Percentiles rank a stretch among this genome's conserved stretches.
These are phyloP conservation scores for Anthrax anthrax DNA, from an alignment of 2,888 invertebrate genomes.

Conservation along the genomic window DNA sequence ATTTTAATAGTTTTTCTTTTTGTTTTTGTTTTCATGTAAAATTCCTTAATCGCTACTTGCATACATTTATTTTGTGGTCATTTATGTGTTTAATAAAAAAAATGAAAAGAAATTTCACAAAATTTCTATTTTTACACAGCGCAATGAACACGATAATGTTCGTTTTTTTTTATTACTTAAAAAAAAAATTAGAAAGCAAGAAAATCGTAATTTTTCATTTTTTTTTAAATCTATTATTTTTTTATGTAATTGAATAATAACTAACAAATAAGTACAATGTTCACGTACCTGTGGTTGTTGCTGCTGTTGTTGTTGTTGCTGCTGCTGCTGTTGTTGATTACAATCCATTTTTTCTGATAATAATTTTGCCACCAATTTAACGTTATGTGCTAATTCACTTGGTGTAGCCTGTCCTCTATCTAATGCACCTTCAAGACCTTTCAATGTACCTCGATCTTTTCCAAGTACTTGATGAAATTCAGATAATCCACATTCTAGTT, in stretches of 20 bases:
- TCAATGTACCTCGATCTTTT: slow-evolving; percentile 43
- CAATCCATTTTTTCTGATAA: slow-evolving; percentile 34
- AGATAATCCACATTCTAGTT: slow-evolving; percentile 59
- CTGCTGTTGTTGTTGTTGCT: too few relatives aligned
- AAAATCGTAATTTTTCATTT: background rate
- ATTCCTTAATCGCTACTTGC: too few relatives aligned
- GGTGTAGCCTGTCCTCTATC: slow-evolving; percentile 30
- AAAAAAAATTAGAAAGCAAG: too few relatives aligned
- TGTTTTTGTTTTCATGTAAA: too few relatives aligned
- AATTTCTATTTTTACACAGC: too few relatives aligned
- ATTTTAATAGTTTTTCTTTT: too few relatives aligned
- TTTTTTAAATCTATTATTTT: background rate
- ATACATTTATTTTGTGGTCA: too few relatives aligned
- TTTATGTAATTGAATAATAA: background rate
- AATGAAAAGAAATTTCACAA: too few relatives aligned
- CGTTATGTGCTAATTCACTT: slow-evolving; percentile 32
- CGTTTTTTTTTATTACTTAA: too few relatives aligned
- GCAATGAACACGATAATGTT: too few relatives aligned
- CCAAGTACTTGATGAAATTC: slow-evolving; percentile 63
- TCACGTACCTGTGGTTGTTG: background rate
- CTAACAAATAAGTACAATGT: background rate
- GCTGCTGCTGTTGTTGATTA: slow-evolving; percentile 26
- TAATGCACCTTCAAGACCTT: slow-evolving; percentile 31
- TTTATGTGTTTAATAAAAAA: too few relatives aligned
- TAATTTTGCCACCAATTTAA: slow-evolving; percentile 33